phyloP scores from a whole-genome alignment of 2,888 invertebrate species.

The Slavum lentiscoides region DNA sequence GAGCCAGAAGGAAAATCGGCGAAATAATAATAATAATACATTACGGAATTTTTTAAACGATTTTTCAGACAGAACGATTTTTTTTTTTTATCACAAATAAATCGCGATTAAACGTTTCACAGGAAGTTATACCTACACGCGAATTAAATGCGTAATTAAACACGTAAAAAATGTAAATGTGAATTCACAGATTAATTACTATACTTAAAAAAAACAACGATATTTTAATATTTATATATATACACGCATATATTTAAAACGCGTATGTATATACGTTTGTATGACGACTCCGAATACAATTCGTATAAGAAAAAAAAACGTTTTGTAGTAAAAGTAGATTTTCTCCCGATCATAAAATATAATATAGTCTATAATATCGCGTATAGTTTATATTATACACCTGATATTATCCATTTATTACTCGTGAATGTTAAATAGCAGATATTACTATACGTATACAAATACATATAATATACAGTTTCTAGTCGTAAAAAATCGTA shows the following conservation, averaged over 20 bases:
- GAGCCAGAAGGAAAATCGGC: neutral
- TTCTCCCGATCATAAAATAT: neutral
- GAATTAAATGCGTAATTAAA: neutral
- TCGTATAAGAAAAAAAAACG: neutral
- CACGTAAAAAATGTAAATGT: neutral
- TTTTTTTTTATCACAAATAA: neutral
- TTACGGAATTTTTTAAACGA: neutral
- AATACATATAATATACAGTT: neutral
- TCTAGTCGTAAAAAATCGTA: neutral
- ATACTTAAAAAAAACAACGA: neutral
- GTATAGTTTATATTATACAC: neutral
- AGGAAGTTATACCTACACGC: neutral
- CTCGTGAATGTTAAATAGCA: neutral
- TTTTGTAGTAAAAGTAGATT: conserved; percentile 20
- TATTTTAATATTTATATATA: neutral
- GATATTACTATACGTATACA: neutral
- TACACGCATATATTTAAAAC: too few species aligned
- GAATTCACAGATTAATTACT: neutral
- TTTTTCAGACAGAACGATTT: neutral
- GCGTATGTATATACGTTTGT: too few species aligned
- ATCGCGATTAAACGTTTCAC: neutral
- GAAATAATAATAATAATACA: neutral
- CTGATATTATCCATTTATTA: neutral
- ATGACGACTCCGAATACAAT: neutral
- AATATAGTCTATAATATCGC: neutral